Percentiles rank a stretch among this genome's conserved stretches.
Evolutionary conservation across 2,888 invertebrate genomes (phyloP).

Genomic region (Nephrotoma guestfalica): DNA sequence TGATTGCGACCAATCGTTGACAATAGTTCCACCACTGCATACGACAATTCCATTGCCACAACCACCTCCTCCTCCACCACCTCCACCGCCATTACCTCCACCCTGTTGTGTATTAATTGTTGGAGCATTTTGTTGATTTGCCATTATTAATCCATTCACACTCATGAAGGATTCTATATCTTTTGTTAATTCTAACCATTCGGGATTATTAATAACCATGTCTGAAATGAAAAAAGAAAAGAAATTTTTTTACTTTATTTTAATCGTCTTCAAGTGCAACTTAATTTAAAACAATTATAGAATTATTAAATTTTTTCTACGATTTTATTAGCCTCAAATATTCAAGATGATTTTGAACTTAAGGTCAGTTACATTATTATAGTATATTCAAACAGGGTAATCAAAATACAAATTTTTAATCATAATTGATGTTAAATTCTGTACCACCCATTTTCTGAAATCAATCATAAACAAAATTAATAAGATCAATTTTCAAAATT

Average conservation of each 20-base stretch:
- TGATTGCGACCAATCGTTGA: background rate
- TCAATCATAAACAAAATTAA: background rate
- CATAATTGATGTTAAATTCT: background rate
- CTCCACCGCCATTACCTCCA: background rate
- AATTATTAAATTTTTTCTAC: background rate
- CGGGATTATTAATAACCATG: constrained; percentile 15
- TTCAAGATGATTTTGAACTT: background rate
- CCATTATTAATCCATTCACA: constrained; percentile 12
- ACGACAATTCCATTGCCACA: background rate
- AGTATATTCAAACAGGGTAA: background rate
- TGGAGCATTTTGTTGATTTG: constrained; percentile 2
- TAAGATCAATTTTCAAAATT: background rate
- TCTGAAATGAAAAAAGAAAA: constrained; percentile 8
- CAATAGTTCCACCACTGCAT: background rate
- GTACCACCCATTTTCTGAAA: background rate
- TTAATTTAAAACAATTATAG: constrained; percentile 1
- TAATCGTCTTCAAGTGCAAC: background rate
- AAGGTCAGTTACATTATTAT: background rate
- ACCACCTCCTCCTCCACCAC: background rate
- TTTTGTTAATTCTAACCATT: constrained; percentile 15
- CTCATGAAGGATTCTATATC: constrained; percentile 12
- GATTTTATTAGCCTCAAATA: background rate
- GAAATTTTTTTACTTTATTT: background rate
- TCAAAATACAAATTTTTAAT: background rate
- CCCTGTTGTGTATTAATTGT: background rate